A percentile compares a stretch with the other conserved stretches of the same genome.
phyloP scores from a whole-genome alignment of 2,113 vertebrate genomes.

The Colinus virginianus region DNA sequence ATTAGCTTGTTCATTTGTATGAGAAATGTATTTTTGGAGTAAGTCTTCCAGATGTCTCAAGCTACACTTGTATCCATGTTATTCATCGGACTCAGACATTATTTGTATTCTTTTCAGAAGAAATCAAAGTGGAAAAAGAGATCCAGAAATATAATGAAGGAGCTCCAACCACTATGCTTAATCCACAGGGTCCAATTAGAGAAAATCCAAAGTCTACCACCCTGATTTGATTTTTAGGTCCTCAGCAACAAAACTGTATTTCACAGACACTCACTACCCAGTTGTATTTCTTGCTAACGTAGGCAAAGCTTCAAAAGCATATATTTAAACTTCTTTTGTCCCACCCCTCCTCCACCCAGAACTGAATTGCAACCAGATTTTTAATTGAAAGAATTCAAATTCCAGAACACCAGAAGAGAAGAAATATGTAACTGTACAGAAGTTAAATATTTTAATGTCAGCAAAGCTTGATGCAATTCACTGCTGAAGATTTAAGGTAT shows the following conservation, averaged over 20 bases:
- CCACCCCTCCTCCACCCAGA: rapidly evolving
- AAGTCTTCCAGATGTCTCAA: background rate
- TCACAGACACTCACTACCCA: background rate
- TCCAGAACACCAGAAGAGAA: background rate
- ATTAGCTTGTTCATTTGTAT: background rate
- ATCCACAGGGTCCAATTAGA: background rate
- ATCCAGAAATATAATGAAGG: background rate
- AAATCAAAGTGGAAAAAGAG: background rate
- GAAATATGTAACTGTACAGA: background rate
- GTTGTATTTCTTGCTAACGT: background rate
- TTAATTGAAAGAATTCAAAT: background rate
- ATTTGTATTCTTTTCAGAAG: background rate
- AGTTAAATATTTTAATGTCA: background rate
- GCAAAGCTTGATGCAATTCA: background rate
- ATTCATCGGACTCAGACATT: background rate
- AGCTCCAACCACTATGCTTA: background rate
- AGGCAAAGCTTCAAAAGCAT: background rate
- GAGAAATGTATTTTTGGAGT: background rate
- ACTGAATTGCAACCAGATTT: background rate
- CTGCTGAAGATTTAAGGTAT: background rate
- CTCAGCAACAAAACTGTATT: background rate
- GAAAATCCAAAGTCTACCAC: background rate
- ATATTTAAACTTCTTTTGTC: background rate
- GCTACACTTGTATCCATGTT: background rate
- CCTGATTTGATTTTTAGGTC: background rate